Evolutionary conservation across 2,888 invertebrate genomes (phyloP).

Genomic region (Diarsia dahlii): DNA sequence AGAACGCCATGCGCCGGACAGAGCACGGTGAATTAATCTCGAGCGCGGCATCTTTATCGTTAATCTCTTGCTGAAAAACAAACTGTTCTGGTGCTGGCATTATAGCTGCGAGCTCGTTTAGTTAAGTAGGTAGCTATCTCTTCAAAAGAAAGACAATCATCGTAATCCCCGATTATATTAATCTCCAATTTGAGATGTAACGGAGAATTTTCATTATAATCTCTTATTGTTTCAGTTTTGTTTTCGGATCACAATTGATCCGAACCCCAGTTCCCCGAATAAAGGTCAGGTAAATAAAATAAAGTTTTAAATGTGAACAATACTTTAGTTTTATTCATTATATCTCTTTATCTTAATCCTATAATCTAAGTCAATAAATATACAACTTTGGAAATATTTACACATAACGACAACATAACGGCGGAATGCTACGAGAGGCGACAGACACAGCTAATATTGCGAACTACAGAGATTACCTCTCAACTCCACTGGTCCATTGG

Average conservation of each 20-base stretch:
- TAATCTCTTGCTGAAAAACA: slow-evolving; percentile 47
- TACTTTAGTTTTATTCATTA: slow-evolving; percentile 81
- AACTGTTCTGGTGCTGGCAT: slow-evolving; percentile 4
- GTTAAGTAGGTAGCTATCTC: slow-evolving; percentile 1
- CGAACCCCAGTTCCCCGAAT: slow-evolving; percentile 20
- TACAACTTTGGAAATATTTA: slow-evolving; percentile 87
- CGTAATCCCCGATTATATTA: slow-evolving; percentile 44
- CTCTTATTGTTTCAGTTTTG: slow-evolving; percentile 18
- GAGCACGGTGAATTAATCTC: slow-evolving; percentile 37
- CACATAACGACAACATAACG: slow-evolving; percentile 77
- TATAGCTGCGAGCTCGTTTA: slow-evolving; percentile 3
- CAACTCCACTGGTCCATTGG: slow-evolving; percentile 77
- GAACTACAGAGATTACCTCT: slow-evolving; percentile 75
- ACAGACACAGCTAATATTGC: slow-evolving; percentile 75
- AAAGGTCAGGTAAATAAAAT: slow-evolving; percentile 73
- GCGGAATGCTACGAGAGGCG: slow-evolving; percentile 78
- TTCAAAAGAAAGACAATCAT: slow-evolving; percentile 26
- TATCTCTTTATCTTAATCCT: slow-evolving; percentile 82
- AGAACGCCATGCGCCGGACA: slow-evolving; percentile 11
- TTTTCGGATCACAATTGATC: slow-evolving; percentile 10
- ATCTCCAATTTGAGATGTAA: slow-evolving; percentile 34
- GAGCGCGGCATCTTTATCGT: slow-evolving; percentile 30
- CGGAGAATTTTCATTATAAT: slow-evolving; percentile 15
- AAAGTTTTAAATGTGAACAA: slow-evolving; percentile 76
- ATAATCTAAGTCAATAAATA: slow-evolving; percentile 85